phyloP scores from a whole-genome alignment of 2,888 invertebrate genomes.

The Seira sanloemensis region DNA sequence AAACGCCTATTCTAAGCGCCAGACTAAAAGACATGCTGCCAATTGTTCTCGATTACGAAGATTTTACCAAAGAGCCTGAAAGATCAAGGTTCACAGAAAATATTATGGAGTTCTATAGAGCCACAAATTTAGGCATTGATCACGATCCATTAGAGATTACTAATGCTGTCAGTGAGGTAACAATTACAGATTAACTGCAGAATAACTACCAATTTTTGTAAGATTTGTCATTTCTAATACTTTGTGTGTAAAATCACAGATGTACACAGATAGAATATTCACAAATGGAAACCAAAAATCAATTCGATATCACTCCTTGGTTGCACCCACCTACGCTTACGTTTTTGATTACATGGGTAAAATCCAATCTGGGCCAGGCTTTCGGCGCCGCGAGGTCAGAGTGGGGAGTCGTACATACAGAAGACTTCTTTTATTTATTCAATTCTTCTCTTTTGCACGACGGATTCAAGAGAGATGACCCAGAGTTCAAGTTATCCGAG shows the following conservation, averaged over 20 bases:
- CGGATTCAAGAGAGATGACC: conserved; percentile 40
- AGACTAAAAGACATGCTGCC: conserved; percentile 56
- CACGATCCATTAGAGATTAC: neutral
- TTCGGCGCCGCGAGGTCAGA: conserved; percentile 67
- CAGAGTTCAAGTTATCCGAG: conserved; percentile 48
- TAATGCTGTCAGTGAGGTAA: conserved; percentile 49
- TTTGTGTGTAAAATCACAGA: conserved; percentile 32
- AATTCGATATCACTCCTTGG: conserved; percentile 57
- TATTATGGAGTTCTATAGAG: conserved; percentile 64
- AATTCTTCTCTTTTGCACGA: conserved; percentile 55
- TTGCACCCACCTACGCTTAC: conserved; percentile 69
- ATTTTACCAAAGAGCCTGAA: conserved; percentile 41
- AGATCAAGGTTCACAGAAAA: conserved; percentile 44
- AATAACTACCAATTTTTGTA: neutral
- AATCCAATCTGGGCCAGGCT: conserved; percentile 65
- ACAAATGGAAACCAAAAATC: conserved; percentile 60
- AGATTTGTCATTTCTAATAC: neutral
- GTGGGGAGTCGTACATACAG: conserved; percentile 65
- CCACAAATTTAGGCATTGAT: neutral
- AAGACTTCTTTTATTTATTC: conserved; percentile 56
- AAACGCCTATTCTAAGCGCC: conserved; percentile 37
- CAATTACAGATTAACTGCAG: neutral
- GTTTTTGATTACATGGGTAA: conserved; percentile 68
- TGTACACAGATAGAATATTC: conserved; percentile 67
- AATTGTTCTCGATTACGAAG: conserved; percentile 59